Evolutionary conservation across 2,113 vertebrate species (phyloP).

Genomic region (Nannospalax galili): DNA sequence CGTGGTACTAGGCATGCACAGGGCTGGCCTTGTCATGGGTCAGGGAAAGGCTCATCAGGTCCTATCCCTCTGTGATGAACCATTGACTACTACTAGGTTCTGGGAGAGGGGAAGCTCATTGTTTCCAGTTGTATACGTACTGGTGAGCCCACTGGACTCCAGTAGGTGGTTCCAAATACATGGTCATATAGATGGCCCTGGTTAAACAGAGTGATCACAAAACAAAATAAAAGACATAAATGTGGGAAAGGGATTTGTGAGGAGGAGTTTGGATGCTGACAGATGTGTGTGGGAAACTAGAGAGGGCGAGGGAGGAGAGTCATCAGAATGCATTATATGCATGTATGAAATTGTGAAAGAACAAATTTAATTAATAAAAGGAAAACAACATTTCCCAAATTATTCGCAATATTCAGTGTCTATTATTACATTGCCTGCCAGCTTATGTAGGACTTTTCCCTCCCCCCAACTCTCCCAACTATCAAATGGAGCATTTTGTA

Average conservation of each 20-base stretch:
- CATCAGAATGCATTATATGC: not conserved
- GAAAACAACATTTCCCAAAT: constrained; percentile 43
- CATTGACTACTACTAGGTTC: not conserved
- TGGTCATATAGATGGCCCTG: not conserved
- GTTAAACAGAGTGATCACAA: no score
- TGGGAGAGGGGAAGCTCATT: not conserved
- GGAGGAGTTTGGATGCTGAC: not conserved
- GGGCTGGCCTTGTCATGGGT: not conserved
- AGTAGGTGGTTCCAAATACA: not conserved
- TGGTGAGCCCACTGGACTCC: not conserved
- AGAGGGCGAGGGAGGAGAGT: not conserved
- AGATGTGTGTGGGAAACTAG: no score
- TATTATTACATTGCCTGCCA: not conserved
- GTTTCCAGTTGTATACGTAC: not conserved
- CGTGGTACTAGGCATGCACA: not conserved
- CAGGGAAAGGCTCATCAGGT: no score
- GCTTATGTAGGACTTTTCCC: not conserved
- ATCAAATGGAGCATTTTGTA: constrained; percentile 74
- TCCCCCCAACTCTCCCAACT: constrained; percentile 16
- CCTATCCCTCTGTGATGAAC: not conserved
- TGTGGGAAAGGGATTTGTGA: not conserved
- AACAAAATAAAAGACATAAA: not conserved
- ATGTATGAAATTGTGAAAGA: not conserved
- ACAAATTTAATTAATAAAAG: not conserved
- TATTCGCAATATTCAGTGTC: not conserved